Evolutionary conservation across 2,797 vertebrate genomes (phyloP).

Genomic region (Trichosurus vulpecula): DNA sequence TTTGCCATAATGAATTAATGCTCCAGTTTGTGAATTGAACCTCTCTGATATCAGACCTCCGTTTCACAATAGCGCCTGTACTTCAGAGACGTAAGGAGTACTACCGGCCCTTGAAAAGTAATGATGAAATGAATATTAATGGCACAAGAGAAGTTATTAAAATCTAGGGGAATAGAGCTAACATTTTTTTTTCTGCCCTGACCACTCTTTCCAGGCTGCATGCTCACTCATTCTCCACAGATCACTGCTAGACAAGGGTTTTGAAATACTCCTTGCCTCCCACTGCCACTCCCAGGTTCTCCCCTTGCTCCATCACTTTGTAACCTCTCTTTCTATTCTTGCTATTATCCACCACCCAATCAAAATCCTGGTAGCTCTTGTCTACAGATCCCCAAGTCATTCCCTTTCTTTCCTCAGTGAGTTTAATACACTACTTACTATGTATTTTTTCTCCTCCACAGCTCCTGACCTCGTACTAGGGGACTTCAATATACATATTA

Average conservation of each 20-base stretch:
- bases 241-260: neutral
- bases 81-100: neutral
- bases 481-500: neutral
- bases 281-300: neutral
- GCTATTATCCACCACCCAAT: neutral
- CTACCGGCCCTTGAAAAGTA: constrained; percentile 7
- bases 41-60: neutral
- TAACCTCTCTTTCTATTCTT: neutral
- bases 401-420: neutral
- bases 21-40: neutral
- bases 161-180: neutral
- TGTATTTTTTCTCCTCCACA: neutral
- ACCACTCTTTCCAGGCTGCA: neutral
- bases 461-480: neutral
- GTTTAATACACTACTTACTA: neutral
- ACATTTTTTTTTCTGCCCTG: neutral
- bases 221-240: neutral
- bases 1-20: neutral
- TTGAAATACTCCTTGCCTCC: neutral
- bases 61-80: neutral
- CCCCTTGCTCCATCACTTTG: neutral
- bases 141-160: neutral
- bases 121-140: constrained; percentile 20
- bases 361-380: neutral
- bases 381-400: neutral